Evolutionary conservation across 2,797 vertebrate species (phyloP).

Genomic region (Pseudotriccus pelzelni): DNA sequence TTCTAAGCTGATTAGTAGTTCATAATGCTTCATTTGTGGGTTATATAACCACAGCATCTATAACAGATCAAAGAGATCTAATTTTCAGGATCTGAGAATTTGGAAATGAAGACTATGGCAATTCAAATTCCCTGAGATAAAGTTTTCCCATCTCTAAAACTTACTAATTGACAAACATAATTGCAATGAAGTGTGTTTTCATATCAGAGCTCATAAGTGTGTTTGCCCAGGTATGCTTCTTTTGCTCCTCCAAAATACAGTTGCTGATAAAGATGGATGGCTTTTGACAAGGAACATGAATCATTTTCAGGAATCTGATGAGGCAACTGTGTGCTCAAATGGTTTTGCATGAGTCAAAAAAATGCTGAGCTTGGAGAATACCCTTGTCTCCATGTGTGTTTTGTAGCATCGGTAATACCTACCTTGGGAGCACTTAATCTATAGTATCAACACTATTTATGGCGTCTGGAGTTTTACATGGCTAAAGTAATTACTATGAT

Average conservation of each 20-base stretch:
- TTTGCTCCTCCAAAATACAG: neutral
- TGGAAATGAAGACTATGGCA: neutral
- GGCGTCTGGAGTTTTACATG: constrained; percentile 49
- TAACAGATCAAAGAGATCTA: neutral
- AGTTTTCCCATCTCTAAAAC: neutral
- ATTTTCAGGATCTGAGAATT: neutral
- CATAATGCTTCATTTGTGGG: accelerated
- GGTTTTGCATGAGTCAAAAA: neutral
- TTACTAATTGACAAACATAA: neutral
- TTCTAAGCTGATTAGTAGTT: neutral
- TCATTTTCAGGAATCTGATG: constrained; percentile 25
- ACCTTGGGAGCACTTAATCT: constrained; percentile 60
- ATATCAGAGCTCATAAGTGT: neutral
- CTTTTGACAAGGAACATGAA: constrained; percentile 2
- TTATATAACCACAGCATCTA: neutral
- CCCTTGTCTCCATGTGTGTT: neutral
- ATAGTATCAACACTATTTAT: constrained; percentile 53
- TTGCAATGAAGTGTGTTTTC: neutral
- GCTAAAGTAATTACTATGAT: constrained; percentile 58
- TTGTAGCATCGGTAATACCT: neutral
- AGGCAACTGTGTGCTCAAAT: neutral
- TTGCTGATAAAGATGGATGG: constrained; percentile 11
- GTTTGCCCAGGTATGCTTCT: neutral
- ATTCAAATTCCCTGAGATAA: neutral
- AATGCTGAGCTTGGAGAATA: constrained; percentile 30